Evolutionary conservation across 2,888 invertebrate species (phyloP), one percentile per base, ranked within the genome.

Genomic region (Macrosoma leucophasiata): DNA sequence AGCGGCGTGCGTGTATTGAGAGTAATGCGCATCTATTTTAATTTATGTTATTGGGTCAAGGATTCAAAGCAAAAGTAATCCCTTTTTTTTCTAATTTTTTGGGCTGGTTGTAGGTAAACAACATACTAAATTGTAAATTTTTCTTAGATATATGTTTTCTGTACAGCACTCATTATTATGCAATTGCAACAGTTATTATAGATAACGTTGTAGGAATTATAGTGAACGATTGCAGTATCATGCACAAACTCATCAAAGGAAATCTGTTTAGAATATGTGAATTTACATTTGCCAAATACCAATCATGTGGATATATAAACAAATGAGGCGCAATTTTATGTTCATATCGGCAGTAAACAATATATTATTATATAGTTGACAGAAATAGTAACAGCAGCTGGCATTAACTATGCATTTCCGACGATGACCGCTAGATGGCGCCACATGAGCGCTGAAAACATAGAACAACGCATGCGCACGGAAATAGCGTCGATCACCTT

Each of bases 401-500:
- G 69, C 65, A 64, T 49, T 47, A 58, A 54, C 58, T 63, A 58
- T 58, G 54, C 49, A 43, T 58, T 70, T 62, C 54, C 47, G 56
- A 60, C 62, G 44, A 50, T 55, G 50, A 51, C 54, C 57, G 57
- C 66, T 76, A 84, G 82, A 78, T 82, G 82, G 82, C 79, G 74
- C 70, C 61, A 65, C 59, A 54, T 58, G 62, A 35, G 50, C 48
- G 52, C 52, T 57, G 51, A 63, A 61, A 59, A 58, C 54, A 56
- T 49, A 43, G 35, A 31, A 43, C 24, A 39, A 62, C 71, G 76
- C 70, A 69, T 70, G 76, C 70, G 77, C 69, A 71, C 81, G 54
- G 61, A 81, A 84, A 84, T 84, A 84, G 78, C 59, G 54, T 52
- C 58, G 65, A 77, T 82, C 76, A 82, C 82, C 82, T 84, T 82